Percentiles rank a stretch among this genome's conserved stretches.
These are phyloP conservation scores for Xanthostigma xanthostigma DNA, from an alignment of 2,888 invertebrate species.

Conservation along the genomic window DNA sequence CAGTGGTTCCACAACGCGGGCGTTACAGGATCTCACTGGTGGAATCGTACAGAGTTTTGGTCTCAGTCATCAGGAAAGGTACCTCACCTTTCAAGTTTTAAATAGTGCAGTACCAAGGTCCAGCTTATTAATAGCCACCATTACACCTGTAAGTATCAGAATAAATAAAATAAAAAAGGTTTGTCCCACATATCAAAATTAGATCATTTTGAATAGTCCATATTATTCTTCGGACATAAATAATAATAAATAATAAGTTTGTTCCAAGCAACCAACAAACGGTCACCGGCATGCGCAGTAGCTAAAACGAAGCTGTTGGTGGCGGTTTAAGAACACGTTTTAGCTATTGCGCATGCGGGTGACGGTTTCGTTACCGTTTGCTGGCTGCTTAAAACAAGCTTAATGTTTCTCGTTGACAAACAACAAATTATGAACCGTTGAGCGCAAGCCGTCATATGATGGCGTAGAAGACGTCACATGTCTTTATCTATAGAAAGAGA, in stretches of 20 bases:
- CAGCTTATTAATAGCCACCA: slow-evolving; percentile 50
- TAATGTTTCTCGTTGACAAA: not conserved
- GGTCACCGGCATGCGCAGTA: no score
- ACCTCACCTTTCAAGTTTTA: slow-evolving; percentile 47
- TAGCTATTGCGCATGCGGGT: no score
- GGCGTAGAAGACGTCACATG: not conserved
- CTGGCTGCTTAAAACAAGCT: no score
- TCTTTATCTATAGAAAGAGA: not conserved
- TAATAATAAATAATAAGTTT: no score
- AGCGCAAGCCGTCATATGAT: not conserved
- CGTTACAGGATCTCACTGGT: slow-evolving; percentile 57
- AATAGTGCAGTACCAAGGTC: slow-evolving; percentile 55
- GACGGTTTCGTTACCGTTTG: no score
- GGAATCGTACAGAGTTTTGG: slow-evolving; percentile 62
- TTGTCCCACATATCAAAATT: not conserved
- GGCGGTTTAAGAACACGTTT: no score
- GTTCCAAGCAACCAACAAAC: no score
- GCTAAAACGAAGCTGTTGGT: no score
- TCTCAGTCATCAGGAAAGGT: slow-evolving; percentile 45
- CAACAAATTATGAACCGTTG: not conserved
- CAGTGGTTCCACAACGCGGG: slow-evolving; percentile 48
- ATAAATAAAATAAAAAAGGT: no score
- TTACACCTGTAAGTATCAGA: slow-evolving; percentile 35
- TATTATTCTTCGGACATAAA: not conserved
- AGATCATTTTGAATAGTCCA: not conserved